These are phyloP conservation scores for Nesogale talazaci DNA, from an alignment of 2,113 vertebrate species.

Conservation along the genomic window DNA sequence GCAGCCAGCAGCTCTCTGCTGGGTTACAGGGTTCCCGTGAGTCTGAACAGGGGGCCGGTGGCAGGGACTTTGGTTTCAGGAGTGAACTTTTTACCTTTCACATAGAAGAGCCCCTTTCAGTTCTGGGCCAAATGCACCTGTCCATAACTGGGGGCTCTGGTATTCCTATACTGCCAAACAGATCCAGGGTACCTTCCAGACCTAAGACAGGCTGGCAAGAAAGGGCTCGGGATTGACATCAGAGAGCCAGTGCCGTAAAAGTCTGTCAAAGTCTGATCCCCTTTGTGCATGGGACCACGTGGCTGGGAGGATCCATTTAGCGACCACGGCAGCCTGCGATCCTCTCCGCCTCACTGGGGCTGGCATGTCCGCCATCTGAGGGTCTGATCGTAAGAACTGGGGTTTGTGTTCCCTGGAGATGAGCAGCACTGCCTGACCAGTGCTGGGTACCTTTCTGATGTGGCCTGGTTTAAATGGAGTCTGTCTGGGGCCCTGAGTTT, in stretches of 20 bases:
- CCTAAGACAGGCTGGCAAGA: neutral
- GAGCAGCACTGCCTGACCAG: rapidly evolving
- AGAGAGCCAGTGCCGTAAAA: neutral
- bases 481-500: neutral
- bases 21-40: neutral
- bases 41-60: neutral
- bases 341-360: neutral
- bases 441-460: rapidly evolving
- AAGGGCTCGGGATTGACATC: neutral
- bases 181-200: neutral
- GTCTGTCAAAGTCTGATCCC: neutral
- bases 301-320: neutral
- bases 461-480: neutral
- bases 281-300: neutral
- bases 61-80: no score
- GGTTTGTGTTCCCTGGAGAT: neutral
- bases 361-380: neutral
- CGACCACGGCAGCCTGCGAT: neutral
- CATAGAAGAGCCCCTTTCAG: neutral
- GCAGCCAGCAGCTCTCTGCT: no score
- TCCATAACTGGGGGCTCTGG: neutral
- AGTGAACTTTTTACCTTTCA: neutral
- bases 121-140: neutral
- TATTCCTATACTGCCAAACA: neutral
- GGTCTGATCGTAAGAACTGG: neutral